phyloP scores from a whole-genome alignment of 1,140 invertebrate genomes.

The Apolygus lucorum region DNA sequence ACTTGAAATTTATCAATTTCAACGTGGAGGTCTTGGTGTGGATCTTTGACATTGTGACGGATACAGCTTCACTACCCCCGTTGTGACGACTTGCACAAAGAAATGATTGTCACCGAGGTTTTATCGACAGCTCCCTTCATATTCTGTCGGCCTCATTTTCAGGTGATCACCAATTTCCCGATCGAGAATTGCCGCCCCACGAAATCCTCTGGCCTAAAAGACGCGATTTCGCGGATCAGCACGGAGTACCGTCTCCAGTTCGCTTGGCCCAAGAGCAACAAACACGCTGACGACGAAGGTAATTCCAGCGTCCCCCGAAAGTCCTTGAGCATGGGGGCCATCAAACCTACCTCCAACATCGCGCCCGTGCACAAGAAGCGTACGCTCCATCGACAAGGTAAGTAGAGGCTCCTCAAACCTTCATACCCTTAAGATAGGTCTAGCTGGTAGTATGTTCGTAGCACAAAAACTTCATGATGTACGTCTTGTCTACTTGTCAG shows the following conservation, averaged over 20 bases:
- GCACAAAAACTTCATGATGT: conserved; percentile 10
- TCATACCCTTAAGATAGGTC: background rate
- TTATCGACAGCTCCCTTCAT: too few species aligned
- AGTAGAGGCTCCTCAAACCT: conserved; percentile 25
- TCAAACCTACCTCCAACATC: conserved; percentile 40
- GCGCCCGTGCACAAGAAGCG: conserved; percentile 57
- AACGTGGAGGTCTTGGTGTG: too few species aligned
- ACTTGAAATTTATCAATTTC: too few species aligned
- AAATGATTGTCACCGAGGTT: too few species aligned
- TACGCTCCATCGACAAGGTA: conserved; percentile 27
- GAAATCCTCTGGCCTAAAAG: conserved; percentile 51
- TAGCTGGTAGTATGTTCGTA: conserved; percentile 6
- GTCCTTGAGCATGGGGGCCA: conserved; percentile 75
- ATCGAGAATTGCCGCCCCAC: conserved; percentile 35
- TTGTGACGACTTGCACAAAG: too few species aligned
- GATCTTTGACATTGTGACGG: too few species aligned
- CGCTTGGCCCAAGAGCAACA: conserved; percentile 59
- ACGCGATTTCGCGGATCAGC: conserved; percentile 63
- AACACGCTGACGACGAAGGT: conserved; percentile 32
- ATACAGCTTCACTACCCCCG: too few species aligned
- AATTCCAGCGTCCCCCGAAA: conserved; percentile 50
- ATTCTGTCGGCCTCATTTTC: conserved; percentile 21
- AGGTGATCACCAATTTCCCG: conserved; percentile 36
- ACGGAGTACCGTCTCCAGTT: conserved; percentile 82
- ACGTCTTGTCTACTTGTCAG: conserved; percentile 8